Evolutionary conservation across 2,888 invertebrate species (phyloP), one percentile per base, ranked within the genome.

Genomic region (Hypsopygia costalis): DNA sequence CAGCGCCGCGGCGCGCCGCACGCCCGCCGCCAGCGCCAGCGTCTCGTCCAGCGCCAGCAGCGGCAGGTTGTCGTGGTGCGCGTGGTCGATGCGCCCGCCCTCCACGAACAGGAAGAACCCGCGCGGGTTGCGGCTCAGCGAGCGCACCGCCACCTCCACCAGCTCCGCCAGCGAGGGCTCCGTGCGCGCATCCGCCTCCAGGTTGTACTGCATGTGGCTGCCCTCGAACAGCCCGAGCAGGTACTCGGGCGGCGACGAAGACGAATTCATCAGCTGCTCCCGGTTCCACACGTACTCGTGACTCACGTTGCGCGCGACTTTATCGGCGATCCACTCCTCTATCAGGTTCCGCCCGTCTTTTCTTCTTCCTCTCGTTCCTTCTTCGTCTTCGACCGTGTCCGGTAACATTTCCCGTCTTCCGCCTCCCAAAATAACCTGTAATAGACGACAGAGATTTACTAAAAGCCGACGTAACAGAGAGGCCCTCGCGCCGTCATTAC

Each of bases 51-150:
- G 36, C 28, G 50, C 45, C 16, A 50, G 40, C 2, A 79, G 85
- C 0, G 91, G 91, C 47, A 62, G 60, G 47, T 83, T 91, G 0
- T 83, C 88, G 60, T 94, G 95, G 63, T 94, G 93, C 0, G 91
- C 94, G 52, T 91, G 90, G 63, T 93, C 93, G 36, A 93, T 94
- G 50, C 91, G 83, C 0, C 92, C 93, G 41, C 80, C 93, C 69
- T 94, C 93, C 10, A 96, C 93, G 62, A 96, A 93, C n/a, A 96
- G 74, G 61, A 95, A 94, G 68, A 91, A 96, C 0, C 96, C 96
- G 1, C 92, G 87, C 7, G 83, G 73, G 54, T 92, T 90, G 46
- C 91, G 91, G 16, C 21, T 83, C 81, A 0, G 79, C 74, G 8
- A 97, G 76, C 0, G 80, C 67, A 16, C 92, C 93, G 21, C 91